These are phyloP conservation scores for Rhinella marina DNA, from an alignment of 2,797 vertebrate species.

Conservation along the genomic window DNA sequence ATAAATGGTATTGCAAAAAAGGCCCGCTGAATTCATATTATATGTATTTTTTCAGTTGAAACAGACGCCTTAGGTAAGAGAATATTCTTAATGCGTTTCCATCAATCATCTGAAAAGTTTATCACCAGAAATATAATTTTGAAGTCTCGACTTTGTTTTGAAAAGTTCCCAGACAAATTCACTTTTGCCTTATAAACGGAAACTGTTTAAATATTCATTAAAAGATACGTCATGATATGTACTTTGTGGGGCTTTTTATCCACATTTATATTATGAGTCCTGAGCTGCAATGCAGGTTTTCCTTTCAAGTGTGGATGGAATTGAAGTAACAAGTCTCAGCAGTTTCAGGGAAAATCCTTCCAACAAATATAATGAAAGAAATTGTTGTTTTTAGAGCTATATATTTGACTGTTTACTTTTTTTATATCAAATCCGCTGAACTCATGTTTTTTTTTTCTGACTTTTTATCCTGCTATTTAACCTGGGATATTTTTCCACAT, in stretches of 20 bases:
- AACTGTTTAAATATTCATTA: constrained; percentile 57
- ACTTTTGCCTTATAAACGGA: constrained; percentile 41
- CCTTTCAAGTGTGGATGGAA: constrained; percentile 33
- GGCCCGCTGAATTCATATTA: constrained; percentile 54
- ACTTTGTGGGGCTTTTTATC: constrained; percentile 34
- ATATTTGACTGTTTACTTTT: constrained; percentile 30
- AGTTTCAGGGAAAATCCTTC: constrained; percentile 28
- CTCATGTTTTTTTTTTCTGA: neutral
- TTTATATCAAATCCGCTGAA: neutral
- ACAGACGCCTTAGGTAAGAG: constrained; percentile 59
- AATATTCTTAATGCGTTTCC: constrained; percentile 60
- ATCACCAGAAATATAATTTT: constrained; percentile 61
- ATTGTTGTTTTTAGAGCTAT: constrained; percentile 9
- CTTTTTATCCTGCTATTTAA: neutral
- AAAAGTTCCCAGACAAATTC: constrained; percentile 51
- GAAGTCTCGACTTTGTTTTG: constrained; percentile 56
- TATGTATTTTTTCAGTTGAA: constrained; percentile 60
- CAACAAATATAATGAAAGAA: constrained; percentile 18
- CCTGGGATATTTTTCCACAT: neutral
- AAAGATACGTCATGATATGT: constrained; percentile 43
- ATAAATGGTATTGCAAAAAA: constrained; percentile 61
- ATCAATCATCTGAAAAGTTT: constrained; percentile 62
- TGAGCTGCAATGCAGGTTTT: constrained; percentile 53
- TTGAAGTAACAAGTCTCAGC: constrained; percentile 52
- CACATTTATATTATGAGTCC: constrained; percentile 50